Base-by-base conservation (phyloP, 2,888 invertebrate species). In the Hermaeophaga mercurialis region DNA sequence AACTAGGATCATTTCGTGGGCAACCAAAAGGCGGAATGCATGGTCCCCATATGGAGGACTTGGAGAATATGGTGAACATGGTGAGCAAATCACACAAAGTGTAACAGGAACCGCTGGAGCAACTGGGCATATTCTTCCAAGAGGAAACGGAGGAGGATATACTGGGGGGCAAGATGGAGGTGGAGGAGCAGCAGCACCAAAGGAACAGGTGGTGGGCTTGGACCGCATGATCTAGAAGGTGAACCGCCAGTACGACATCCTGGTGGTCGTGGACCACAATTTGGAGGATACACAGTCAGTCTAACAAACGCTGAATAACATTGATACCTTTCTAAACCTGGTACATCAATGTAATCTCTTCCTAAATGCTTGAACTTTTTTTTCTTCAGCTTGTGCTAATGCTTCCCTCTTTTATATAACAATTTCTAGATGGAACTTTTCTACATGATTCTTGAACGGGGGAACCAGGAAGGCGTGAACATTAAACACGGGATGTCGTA, bases 331-430 rank as follows among this genome's bases (percentile, higher is more conserved):
- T 72, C 72, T 38, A 71, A 46, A 43, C 56, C 66, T 17, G 62
- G 64, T 46, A 58, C 67, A 15, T 44, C 57, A 7, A 47, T 54
- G 5, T 34, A 46, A 1, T 57, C 52, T 26, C 41, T 49, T 22
- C 65, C 67, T 36, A 75, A 56, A 58, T 76, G 75, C 63, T 75
- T 75, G n/a, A n/a, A n/a, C n/a, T n/a, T n/a, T n/a, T n/a, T n/a
- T n/a, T n/a, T n/a, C n/a, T n/a, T n/a, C n/a, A n/a, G n/a, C n/a
- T n/a, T n/a, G n/a, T n/a, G n/a, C n/a, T n/a, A n/a, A n/a, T n/a
- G n/a, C n/a, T n/a, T n/a, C n/a, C n/a, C n/a, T n/a, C n/a, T n/a
- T n/a, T n/a, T n/a, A n/a, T n/a, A n/a, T n/a, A n/a, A n/a, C n/a
- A n/a, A n/a, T n/a, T n/a, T n/a, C n/a, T n/a, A n/a, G n/a, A n/a